phyloP scores from a whole-genome alignment of 2,888 invertebrate genomes.

The Folsomia candida region DNA sequence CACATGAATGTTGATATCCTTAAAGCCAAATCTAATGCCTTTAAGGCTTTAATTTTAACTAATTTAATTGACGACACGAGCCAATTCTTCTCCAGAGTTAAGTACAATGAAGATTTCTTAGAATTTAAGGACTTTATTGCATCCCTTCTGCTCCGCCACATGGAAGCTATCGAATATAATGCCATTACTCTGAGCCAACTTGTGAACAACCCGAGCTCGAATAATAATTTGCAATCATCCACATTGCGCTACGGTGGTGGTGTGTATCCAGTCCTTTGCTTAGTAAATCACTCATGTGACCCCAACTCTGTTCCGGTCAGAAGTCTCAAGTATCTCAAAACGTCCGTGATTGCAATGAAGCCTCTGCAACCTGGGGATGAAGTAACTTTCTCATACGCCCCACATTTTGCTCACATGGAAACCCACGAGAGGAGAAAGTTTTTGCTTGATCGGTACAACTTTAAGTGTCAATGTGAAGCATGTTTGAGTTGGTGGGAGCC shows the following conservation, averaged over 20 bases:
- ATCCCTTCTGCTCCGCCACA: conserved; percentile 38
- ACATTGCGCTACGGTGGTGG: conserved; percentile 42
- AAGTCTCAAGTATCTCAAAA: conserved; percentile 23
- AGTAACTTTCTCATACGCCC: conserved; percentile 46
- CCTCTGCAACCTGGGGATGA: conserved; percentile 40
- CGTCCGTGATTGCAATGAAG: conserved; percentile 42
- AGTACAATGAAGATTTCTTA: conserved; percentile 15
- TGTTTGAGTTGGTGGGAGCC: conserved; percentile 36
- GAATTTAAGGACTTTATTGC: conserved; percentile 39
- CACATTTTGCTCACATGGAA: conserved; percentile 34
- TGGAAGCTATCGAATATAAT: conserved; percentile 47
- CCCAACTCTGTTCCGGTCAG: conserved; percentile 45
- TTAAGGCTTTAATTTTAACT: conserved; percentile 40
- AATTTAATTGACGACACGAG: conserved; percentile 38
- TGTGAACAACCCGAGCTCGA: not conserved
- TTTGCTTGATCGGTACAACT: conserved; percentile 43
- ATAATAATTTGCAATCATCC: not conserved
- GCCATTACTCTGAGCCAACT: conserved; percentile 46
- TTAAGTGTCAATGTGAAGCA: conserved; percentile 43
- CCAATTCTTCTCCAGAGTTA: conserved; percentile 27
- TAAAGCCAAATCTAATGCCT: conserved; percentile 26
- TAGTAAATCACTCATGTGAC: conserved; percentile 48
- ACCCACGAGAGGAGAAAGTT: conserved; percentile 29
- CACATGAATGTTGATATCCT: conserved; percentile 21
- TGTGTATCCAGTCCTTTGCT: conserved; percentile 40